Evolutionary conservation across 2,797 vertebrate genomes (phyloP).

Genomic region (Anomalospiza imberbis): DNA sequence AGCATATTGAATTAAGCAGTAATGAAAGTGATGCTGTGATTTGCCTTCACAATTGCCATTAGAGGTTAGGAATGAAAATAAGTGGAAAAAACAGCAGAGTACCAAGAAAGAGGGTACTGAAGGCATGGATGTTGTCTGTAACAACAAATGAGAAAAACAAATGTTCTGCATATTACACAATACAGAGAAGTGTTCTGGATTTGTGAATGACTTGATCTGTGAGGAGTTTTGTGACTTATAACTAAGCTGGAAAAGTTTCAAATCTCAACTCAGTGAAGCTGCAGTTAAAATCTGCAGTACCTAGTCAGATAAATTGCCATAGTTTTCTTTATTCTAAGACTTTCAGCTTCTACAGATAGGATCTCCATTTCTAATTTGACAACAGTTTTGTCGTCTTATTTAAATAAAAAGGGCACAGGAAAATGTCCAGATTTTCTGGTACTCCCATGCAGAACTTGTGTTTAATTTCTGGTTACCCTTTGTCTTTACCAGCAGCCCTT

Average conservation of each 20-base stretch:
- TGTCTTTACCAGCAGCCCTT: background rate
- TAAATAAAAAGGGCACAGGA: background rate
- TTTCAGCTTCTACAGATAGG: background rate
- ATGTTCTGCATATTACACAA: background rate
- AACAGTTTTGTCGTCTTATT: background rate
- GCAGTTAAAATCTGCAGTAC: background rate
- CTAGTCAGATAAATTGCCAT: background rate
- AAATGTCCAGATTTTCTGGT: background rate
- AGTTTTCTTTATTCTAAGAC: background rate
- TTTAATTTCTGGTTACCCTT: background rate
- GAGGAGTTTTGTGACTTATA: background rate
- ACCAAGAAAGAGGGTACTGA: background rate
- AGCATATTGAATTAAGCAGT: background rate
- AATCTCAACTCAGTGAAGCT: background rate
- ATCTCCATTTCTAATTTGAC: background rate
- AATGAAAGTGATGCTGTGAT: background rate
- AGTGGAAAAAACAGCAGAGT: background rate
- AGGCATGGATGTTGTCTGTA: background rate
- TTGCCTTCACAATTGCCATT: background rate
- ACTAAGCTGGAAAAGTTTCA: background rate
- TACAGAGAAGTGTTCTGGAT: background rate
- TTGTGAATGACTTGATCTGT: background rate
- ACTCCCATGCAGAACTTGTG: background rate
- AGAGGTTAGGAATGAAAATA: background rate
- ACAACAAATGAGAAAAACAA: background rate